A percentile compares a stretch with the other conserved stretches of the same genome.
Evolutionary conservation across 2,113 vertebrate genomes (phyloP).

Genomic region (Romanogobio albipinnatus): DNA sequence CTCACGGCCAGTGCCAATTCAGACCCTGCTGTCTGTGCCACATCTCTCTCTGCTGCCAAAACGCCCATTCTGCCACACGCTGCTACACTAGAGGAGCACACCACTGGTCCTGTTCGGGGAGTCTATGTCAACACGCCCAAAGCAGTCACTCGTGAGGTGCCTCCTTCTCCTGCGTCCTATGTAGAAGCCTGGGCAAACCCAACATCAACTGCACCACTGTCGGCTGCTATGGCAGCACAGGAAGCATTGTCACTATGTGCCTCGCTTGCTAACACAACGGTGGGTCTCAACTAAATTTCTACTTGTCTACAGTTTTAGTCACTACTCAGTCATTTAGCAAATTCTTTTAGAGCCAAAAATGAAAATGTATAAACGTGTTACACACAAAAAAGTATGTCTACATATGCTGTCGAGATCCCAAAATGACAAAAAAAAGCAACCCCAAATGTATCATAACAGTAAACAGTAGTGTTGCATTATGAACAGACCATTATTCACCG

Average conservation of each 20-base stretch:
- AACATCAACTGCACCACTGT: conserved; percentile 54
- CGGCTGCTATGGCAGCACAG: not conserved
- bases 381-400: not conserved
- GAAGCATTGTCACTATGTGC: not conserved
- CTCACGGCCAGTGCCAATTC: conserved; percentile 56
- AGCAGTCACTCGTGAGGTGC: conserved; percentile 60
- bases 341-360: not conserved
- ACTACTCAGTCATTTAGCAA: not conserved
- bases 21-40: conserved; percentile 58
- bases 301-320: not conserved
- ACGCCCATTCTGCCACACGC: conserved; percentile 58
- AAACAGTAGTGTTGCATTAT: too few species aligned
- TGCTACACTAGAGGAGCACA: conserved; percentile 59
- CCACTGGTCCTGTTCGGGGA: conserved; percentile 59
- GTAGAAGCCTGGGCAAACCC: conserved; percentile 74
- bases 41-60: conserved; percentile 63
- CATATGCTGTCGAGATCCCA: not conserved
- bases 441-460: too few species aligned
- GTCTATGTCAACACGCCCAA: conserved; percentile 64
- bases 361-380: not conserved
- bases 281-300: not conserved
- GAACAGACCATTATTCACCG: too few species aligned
- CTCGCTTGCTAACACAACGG: conserved; percentile 22
- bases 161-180: conserved; percentile 61
- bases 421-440: not conserved